These are phyloP conservation scores for Conistra vaccinii DNA, from an alignment of 2,888 invertebrate species.

Conservation along the genomic window DNA sequence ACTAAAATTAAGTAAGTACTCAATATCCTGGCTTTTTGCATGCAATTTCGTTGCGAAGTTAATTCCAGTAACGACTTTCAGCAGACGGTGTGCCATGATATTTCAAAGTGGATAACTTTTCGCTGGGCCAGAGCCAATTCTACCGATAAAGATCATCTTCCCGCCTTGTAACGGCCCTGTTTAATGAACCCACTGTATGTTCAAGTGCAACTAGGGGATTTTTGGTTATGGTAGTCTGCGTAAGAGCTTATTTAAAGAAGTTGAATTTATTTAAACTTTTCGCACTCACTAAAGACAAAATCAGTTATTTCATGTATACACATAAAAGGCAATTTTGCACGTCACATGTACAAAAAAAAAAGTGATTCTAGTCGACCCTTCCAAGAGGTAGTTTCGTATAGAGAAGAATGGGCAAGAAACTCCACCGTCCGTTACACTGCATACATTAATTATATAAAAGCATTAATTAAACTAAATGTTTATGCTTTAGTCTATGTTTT, in stretches of 20 bases:
- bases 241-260: slow-evolving; percentile 1
- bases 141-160: slow-evolving; percentile 72
- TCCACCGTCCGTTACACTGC: too few species aligned
- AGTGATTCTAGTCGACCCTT: too few species aligned
- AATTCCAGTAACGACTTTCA: slow-evolving; percentile 62
- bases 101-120: slow-evolving; percentile 81
- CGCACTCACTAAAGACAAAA: too few species aligned
- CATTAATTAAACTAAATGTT: too few species aligned
- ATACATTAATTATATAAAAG: too few species aligned
- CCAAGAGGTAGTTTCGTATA: too few species aligned
- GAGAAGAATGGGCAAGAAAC: too few species aligned
- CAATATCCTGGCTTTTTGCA: slow-evolving; percentile 20
- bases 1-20: slow-evolving; percentile 11
- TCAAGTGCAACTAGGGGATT: slow-evolving; percentile 59
- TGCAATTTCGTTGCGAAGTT: slow-evolving; percentile 47
- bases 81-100: slow-evolving; percentile 75
- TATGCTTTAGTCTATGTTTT: too few species aligned
- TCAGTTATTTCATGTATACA: too few species aligned
- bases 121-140: slow-evolving; percentile 77
- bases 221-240: slow-evolving; percentile 25
- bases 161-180: slow-evolving; percentile 68
- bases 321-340: too few species aligned
- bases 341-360: too few species aligned
- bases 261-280: background rate
- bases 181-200: slow-evolving; percentile 66